phyloP scores from a whole-genome alignment of 1,140 invertebrate genomes.

The Micrasema longulum region DNA sequence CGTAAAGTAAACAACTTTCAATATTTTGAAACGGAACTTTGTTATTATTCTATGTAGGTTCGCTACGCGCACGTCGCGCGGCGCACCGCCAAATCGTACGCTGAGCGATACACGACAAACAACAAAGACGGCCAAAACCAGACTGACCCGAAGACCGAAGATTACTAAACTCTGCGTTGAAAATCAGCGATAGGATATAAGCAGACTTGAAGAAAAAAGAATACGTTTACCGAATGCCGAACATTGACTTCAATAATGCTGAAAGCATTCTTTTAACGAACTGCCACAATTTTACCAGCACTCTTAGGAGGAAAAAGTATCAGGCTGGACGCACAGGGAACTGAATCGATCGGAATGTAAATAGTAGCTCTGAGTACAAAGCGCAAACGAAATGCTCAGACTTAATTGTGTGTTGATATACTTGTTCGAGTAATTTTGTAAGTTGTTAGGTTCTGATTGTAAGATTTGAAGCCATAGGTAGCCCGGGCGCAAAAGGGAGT shows the following conservation, averaged over 20 bases:
- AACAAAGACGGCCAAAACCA: constrained; percentile 15
- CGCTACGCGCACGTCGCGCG: constrained; percentile 40
- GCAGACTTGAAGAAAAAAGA: background rate
- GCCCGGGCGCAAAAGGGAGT: constrained; percentile 14
- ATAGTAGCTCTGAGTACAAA: too few species aligned
- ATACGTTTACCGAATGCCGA: too few species aligned
- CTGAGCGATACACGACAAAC: constrained; percentile 24
- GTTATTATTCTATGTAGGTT: constrained; percentile 22
- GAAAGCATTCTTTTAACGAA: too few species aligned
- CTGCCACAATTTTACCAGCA: background rate
- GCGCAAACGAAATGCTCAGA: too few species aligned
- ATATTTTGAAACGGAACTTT: constrained; percentile 44
- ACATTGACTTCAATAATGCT: too few species aligned
- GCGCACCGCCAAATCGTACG: constrained; percentile 41
- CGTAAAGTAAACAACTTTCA: constrained; percentile 39
- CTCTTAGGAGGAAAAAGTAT: background rate
- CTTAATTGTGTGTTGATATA: too few species aligned
- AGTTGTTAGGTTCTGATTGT: background rate
- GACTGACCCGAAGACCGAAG: constrained; percentile 10
- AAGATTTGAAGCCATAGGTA: background rate
- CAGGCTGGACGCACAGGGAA: too few species aligned
- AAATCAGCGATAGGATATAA: background rate
- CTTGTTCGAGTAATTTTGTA: background rate
- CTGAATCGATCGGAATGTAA: too few species aligned
- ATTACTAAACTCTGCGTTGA: constrained; percentile 14